Conservation (phyloP, 2,113 vertebrate species). For the Verasper variegatus region DNA sequence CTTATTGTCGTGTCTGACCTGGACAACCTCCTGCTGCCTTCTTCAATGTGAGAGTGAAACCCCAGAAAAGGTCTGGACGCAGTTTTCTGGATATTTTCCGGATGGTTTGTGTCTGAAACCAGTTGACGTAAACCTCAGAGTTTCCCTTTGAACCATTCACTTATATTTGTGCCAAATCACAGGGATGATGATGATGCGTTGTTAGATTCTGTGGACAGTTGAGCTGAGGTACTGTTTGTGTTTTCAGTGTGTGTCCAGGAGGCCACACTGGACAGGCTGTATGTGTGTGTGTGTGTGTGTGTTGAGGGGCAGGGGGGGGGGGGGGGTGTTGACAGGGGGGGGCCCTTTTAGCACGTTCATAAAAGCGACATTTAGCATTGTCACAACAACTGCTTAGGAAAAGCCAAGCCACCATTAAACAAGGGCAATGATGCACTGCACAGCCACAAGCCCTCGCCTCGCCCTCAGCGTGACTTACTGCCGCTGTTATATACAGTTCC, state of each 20-base stretch:
- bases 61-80: no score
- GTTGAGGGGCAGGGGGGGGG: conserved; percentile 1
- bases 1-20: no score
- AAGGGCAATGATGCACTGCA: conserved; percentile 79
- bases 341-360: conserved; percentile 78
- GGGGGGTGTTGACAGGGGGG: conserved; percentile 52
- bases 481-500: conserved; percentile 61
- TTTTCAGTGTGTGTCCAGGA: conserved; percentile 45
- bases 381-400: conserved; percentile 83
- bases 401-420: conserved; percentile 77
- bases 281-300: conserved; percentile 26
- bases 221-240: conserved; percentile 39
- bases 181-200: neutral
- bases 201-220: neutral
- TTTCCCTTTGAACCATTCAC: no score
- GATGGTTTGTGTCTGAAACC: no score
- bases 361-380: conserved; percentile 83
- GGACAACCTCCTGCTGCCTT: no score
- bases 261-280: conserved; percentile 26
- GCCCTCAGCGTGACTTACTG: conserved; percentile 57
- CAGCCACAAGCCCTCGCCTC: conserved; percentile 68
- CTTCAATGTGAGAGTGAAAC: no score
- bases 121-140: no score
- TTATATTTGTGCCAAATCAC: neutral
- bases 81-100: no score